Evolutionary conservation across 2,113 vertebrate genomes (phyloP), one percentile per base, ranked within the genome.

Genomic region (Bagarius yarrelli): DNA sequence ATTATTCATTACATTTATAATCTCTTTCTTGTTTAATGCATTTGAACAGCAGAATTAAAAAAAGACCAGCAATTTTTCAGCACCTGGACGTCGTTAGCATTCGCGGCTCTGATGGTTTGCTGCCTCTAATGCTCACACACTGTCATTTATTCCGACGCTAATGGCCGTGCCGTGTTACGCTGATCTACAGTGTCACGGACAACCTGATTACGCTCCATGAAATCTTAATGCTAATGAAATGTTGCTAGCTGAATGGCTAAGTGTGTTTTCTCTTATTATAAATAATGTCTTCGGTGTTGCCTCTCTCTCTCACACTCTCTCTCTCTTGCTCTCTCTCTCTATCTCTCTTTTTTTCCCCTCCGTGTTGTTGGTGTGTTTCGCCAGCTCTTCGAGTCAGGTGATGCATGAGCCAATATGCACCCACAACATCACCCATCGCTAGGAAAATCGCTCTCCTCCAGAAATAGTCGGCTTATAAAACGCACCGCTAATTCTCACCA

Each of bases 401-500:
- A 94, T 93, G 90, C 92, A 94, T 93, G 92, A 93, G 92, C 90
- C 92, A 93, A 94, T 94, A 92, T 92, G 90, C 87, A 90, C 85
- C 87, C 88, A 90, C 90, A 89, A 90, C 91, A 85, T 89, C 81
- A 85, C 91, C 90, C 92, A 92, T 94, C 91, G 93, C 91, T 90
- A 94, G 93, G 93, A 94, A 94, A 94, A 94, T 92, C 92, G 90
- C 87, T 92, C 91, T 85, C 91, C 87, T 90, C 88, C 84, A 87
- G 90, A 92, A 92, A 92, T 84, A 91, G 91, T 92, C 89, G 55
- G 23, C 88, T 88, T 85, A 83, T 87, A 92, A 91, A 89, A 90
- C 88, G 89, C 36, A 40, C 89, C 84, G 89, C 92, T 93, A 94
- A 94, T 94, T 91, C 91, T 88, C 87, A 88, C 91, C 90, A 93